Evolutionary conservation across 2,113 vertebrate species (phyloP).

Genomic region (Saguinus imperator): DNA sequence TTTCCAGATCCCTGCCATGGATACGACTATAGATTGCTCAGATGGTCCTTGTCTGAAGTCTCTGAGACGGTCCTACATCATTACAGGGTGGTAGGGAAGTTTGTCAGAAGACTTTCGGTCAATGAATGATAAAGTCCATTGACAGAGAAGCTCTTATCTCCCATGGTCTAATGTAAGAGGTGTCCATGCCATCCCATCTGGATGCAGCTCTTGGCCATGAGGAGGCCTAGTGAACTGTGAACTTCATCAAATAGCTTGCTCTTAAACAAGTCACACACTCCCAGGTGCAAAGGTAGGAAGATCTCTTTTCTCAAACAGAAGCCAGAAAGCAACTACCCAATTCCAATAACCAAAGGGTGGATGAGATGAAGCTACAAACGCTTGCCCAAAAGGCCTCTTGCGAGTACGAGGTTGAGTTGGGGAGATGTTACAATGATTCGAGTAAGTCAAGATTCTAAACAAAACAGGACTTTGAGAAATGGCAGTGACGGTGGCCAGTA

Average conservation of each 20-base stretch:
- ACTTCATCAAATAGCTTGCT: not conserved
- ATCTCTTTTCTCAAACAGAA: not conserved
- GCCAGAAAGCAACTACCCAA: not conserved
- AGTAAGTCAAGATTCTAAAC: not conserved
- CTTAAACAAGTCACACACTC: not conserved
- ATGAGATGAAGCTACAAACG: not conserved
- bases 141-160: not conserved
- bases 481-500: accelerated
- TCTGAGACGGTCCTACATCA: not conserved
- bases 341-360: not conserved
- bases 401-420: accelerated
- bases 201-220: not conserved
- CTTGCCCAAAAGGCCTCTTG: accelerated
- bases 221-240: not conserved
- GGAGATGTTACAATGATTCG: accelerated
- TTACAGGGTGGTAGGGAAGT: not conserved
- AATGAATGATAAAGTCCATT: not conserved
- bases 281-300: not conserved
- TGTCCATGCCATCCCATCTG: not conserved
- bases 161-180: not conserved
- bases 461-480: not conserved
- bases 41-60: not conserved
- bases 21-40: accelerated
- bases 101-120: not conserved
- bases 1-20: not conserved